These are phyloP conservation scores for Pocillopora verrucosa DNA, from an alignment of 64 coral and sea anemone genomes.

Conservation along the genomic window DNA sequence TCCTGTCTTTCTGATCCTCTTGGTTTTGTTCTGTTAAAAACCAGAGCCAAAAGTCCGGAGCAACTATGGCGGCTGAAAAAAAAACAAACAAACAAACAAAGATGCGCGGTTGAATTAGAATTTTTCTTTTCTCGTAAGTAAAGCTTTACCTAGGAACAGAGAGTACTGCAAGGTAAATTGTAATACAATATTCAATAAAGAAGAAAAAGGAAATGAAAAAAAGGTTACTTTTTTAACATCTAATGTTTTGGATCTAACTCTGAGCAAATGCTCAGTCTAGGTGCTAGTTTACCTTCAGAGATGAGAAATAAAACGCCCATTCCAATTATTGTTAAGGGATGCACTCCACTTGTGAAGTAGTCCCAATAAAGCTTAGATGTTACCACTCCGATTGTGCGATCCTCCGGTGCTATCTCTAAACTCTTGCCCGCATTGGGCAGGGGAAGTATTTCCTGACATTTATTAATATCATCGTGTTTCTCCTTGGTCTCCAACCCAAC, in stretches of 20 bases:
- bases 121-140: neutral
- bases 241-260: neutral
- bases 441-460: neutral
- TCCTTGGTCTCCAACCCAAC: neutral
- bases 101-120: neutral
- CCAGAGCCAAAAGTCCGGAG: neutral
- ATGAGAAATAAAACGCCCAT: neutral
- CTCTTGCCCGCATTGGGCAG: neutral
- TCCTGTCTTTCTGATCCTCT: neutral
- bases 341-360: neutral
- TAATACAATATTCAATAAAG: too few relatives aligned
- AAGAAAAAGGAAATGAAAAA: too few relatives aligned
- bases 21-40: neutral
- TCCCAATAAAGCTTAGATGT: conserved; percentile 7
- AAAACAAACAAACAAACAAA: neutral
- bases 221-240: too few relatives aligned
- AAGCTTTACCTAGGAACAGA: neutral
- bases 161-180: neutral
- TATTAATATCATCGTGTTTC: too few relatives aligned
- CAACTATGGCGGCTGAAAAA: neutral
- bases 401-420: neutral
- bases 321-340: neutral
- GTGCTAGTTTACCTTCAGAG: neutral
- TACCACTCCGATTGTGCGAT: neutral
- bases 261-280: neutral